Base-by-base conservation (phyloP, 2,797 vertebrate species). In the Emys orbicularis region DNA sequence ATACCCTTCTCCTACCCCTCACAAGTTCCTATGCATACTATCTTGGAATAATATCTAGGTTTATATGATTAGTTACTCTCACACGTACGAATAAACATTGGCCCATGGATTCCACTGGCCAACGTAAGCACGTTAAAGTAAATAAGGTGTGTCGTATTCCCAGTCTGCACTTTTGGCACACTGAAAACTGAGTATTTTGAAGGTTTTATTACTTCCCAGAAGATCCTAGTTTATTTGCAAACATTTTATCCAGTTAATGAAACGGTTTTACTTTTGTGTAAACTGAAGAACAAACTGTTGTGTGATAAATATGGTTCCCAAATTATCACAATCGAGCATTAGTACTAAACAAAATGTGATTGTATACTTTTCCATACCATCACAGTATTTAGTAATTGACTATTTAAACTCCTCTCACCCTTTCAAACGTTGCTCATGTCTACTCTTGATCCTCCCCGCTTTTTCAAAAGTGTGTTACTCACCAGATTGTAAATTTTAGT, bases 181-280 rank as follows among this genome's bases (percentile, higher is more conserved):
- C 52, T 80, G 65, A 82, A 34, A 68, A 37, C 65, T 68, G n/a
- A 59, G 4, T 44, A 3, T 59, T 89, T 61, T 50, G 29, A 74
- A 10, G 1, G 29, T 85, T 41, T 77, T 82, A 25, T 5, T 77
- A 49, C 57, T 37, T 80, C 53, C 4, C 1, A 2, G 54, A 77
- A 79, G 6, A 9, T 0, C 2, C 44, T 57, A 15, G 23, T 79
- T 49, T 13, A 37, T 59, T 7, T 77, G 59, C 1, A 2, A 54
- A 23, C 8, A 44, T 27, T 83, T 72, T 61, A 41, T 25, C 53
- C 88, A 15, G 18, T 21, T 53, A 34, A 27, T 10, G 8, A 50
- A 89, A 85, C 9, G 12, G n/a, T 8, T 19, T 31, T 1, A 0
- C 0, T 0, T 16, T 25, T 81, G 31, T 3, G 19, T 1, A 0